Percentiles rank a stretch among this genome's conserved stretches.
Evolutionary conservation across 2,888 invertebrate species (phyloP).

Genomic region (Drosophila ustulata): DNA sequence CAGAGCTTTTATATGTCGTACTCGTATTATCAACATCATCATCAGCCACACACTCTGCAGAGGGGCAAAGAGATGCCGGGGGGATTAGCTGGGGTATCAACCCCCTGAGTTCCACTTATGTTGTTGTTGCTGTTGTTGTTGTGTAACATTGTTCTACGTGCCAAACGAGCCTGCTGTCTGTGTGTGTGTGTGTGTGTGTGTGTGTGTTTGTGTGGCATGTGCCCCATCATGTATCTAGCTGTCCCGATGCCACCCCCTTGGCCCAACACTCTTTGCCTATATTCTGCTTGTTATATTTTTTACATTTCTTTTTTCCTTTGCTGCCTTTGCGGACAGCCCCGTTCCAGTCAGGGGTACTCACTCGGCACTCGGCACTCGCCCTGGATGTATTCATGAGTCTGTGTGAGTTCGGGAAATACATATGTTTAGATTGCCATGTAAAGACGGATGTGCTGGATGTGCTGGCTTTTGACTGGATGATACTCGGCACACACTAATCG

Average conservation of each 20-base stretch:
- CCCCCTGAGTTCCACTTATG: conserved; percentile 11
- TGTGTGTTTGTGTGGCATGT: conserved; percentile 35
- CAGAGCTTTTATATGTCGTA: conserved; percentile 69
- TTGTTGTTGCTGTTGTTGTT: conserved; percentile 9
- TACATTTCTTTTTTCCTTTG: conserved; percentile 10
- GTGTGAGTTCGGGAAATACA: conserved; percentile 61
- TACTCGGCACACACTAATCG: conserved; percentile 27
- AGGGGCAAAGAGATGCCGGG: conserved; percentile 26
- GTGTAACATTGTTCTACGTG: conserved; percentile 43
- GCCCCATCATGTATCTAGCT: conserved; percentile 60
- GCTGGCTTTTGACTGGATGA: conserved; percentile 24
- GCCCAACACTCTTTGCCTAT: conserved; percentile 13
- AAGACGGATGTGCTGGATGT: conserved; percentile 55
- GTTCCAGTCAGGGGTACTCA: conserved; percentile 58
- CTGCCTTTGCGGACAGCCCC: conserved; percentile 19
- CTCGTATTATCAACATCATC: conserved; percentile 64
- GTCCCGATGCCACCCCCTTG: conserved; percentile 21
- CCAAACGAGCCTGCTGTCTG: conserved; percentile 26
- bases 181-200: conserved; percentile 23
- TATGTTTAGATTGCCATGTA: conserved; percentile 80
- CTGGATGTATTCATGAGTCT: not conserved
- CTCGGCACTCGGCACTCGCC: not conserved
- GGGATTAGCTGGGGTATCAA: conserved; percentile 54
- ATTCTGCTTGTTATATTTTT: conserved; percentile 39
- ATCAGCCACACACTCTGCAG: conserved; percentile 16